phyloP scores from a whole-genome alignment of 2,888 invertebrate species.

The Ormyrus rosae region DNA sequence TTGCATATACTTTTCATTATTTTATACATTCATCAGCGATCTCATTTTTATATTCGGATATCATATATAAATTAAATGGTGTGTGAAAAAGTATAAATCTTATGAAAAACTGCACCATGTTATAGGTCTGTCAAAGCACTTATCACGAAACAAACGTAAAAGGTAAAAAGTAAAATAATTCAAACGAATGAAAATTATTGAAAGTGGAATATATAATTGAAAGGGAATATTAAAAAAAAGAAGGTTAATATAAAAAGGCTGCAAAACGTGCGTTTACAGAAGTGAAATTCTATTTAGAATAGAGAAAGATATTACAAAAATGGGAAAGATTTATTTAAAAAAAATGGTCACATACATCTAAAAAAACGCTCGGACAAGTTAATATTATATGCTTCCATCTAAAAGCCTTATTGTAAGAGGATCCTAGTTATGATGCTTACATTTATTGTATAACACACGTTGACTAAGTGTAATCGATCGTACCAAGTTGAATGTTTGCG shows the following conservation, averaged over 20 bases:
- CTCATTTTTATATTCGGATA: slow-evolving; percentile 39
- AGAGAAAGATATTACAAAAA: slow-evolving; percentile 30
- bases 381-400: slow-evolving; percentile 69
- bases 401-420: slow-evolving; percentile 67
- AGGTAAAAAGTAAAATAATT: slow-evolving; percentile 24
- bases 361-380: slow-evolving; percentile 49
- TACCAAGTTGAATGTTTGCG: slow-evolving; percentile 56
- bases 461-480: slow-evolving; percentile 60
- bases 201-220: slow-evolving; percentile 39
- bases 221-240: background rate
- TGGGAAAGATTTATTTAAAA: slow-evolving; percentile 26
- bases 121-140: slow-evolving; percentile 53
- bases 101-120: slow-evolving; percentile 49
- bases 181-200: slow-evolving; percentile 46
- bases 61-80: slow-evolving; percentile 40
- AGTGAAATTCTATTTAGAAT: slow-evolving; percentile 41
- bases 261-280: slow-evolving; percentile 14
- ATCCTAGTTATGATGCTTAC: slow-evolving; percentile 64
- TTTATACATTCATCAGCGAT: slow-evolving; percentile 15
- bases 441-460: slow-evolving; percentile 61
- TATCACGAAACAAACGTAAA: slow-evolving; percentile 49
- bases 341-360: slow-evolving; percentile 38
- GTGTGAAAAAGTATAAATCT: slow-evolving; percentile 41
- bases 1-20: slow-evolving; percentile 5
- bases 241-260: slow-evolving; percentile 23